These are phyloP conservation scores for Catalaphyllia jardinei DNA, from an alignment of 64 coral and sea anemone species.

Conservation along the genomic window DNA sequence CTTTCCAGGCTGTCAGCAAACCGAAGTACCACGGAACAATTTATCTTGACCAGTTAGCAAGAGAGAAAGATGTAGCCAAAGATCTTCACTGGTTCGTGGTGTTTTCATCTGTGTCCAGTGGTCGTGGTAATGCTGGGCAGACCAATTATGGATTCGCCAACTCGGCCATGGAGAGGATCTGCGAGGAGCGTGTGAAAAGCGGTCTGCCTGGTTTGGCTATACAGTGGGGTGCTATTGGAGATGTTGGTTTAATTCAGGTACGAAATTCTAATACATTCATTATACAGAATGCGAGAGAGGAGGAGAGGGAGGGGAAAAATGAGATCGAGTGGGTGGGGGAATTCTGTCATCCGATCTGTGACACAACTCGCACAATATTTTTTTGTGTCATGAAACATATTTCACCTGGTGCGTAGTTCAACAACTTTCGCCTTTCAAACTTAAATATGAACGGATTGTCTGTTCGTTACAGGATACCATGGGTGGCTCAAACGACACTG, in stretches of 20 bases:
- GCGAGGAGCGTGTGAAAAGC: constrained; percentile 59
- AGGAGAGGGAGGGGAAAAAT: no score
- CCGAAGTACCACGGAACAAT: constrained; percentile 80
- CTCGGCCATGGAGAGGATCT: constrained; percentile 88
- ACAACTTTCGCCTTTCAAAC: not conserved
- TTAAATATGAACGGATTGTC: not conserved
- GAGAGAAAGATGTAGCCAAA: constrained; percentile 53
- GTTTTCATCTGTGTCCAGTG: constrained; percentile 85
- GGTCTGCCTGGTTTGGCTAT: constrained; percentile 75
- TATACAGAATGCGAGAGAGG: no score
- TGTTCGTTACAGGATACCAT: constrained; percentile 67
- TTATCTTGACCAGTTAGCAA: constrained; percentile 64
- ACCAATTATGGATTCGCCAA: constrained; percentile 87
- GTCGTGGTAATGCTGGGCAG: constrained; percentile 81
- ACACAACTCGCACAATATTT: not conserved
- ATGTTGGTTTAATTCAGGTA: constrained; percentile 87
- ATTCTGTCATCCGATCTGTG: not conserved
- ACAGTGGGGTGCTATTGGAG: constrained; percentile 89
- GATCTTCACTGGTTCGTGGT: constrained; percentile 83
- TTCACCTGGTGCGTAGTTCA: no score
- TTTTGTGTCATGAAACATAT: no score
- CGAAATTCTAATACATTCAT: no score
- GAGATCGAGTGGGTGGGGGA: no score
- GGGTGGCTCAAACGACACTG: constrained; percentile 83
- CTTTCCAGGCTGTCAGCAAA: constrained; percentile 63